These are phyloP conservation scores for Hesperia comma DNA, from an alignment of 2,888 invertebrate species.

Conservation along the genomic window DNA sequence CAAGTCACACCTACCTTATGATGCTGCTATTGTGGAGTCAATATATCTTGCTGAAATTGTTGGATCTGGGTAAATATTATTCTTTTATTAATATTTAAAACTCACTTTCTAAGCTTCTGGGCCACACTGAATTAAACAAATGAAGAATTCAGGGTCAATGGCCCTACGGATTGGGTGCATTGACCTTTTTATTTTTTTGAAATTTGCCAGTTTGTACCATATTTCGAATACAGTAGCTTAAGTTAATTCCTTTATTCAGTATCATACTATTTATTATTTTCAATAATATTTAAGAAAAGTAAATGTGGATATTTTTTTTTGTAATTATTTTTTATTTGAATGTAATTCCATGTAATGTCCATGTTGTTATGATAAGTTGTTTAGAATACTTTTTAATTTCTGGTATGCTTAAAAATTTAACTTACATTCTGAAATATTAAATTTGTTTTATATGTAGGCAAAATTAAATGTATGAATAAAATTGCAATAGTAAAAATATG, in stretches of 20 bases:
- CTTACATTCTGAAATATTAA: no score
- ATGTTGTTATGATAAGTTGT: no score
- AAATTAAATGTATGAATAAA: no score
- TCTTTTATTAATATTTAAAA: constrained; percentile 36
- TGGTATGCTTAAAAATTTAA: no score
- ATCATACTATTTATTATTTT: no score
- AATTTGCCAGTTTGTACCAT: constrained; percentile 52
- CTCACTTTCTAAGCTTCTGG: constrained; percentile 54
- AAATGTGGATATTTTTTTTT: no score
- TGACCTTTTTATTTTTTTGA: constrained; percentile 71
- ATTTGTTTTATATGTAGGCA: no score
- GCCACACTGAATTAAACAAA: constrained; percentile 75
- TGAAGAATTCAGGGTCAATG: constrained; percentile 68
- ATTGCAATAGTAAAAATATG: no score
- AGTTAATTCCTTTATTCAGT: neutral
- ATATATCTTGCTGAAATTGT: constrained; percentile 95
- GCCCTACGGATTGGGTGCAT: constrained; percentile 69
- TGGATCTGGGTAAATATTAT: constrained; percentile 88
- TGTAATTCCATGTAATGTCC: no score
- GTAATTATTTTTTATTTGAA: no score
- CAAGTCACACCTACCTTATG: constrained; percentile 88
- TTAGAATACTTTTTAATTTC: no score
- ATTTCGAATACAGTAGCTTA: constrained; percentile 23
- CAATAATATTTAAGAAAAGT: no score
- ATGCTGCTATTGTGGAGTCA: constrained; percentile 92